Evolutionary conservation across 2,888 invertebrate genomes (phyloP).

Genomic region (Syrista parreyssii): DNA sequence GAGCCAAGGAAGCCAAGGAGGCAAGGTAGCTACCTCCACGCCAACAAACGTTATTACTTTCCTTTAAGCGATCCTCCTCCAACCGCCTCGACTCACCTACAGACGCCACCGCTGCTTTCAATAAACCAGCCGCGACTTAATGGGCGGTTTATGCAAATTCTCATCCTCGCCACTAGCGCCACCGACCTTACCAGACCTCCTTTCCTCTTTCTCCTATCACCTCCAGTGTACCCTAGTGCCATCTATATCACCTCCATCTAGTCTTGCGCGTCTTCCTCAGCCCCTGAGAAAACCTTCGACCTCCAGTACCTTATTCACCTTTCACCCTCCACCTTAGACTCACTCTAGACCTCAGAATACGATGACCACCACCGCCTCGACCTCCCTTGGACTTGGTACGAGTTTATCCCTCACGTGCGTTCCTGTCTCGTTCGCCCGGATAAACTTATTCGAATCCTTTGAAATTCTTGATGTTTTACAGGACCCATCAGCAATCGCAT

Average conservation of each 20-base stretch:
- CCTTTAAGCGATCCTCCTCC: constrained; percentile 48
- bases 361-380: neutral
- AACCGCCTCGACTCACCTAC: constrained; percentile 41
- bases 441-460: neutral
- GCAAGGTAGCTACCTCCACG: constrained; percentile 26
- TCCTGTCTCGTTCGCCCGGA: neutral
- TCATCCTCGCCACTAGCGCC: constrained; percentile 35
- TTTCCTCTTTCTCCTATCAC: constrained; percentile 10
- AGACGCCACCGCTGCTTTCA: constrained; percentile 50
- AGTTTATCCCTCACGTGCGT: neutral
- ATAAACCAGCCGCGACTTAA: constrained; percentile 55
- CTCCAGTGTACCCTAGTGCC: neutral
- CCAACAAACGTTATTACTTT: constrained; percentile 54
- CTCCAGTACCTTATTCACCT: neutral
- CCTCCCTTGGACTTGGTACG: neutral
- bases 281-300: neutral
- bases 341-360: neutral
- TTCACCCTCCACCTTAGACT: neutral
- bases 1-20: constrained; percentile 12
- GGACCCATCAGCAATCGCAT: neutral
- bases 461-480: too few species aligned
- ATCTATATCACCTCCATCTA: neutral
- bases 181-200: constrained; percentile 13
- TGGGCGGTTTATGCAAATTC: constrained; percentile 57
- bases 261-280: neutral